phyloP scores from a whole-genome alignment of 2,888 invertebrate genomes.

The Neocrepidodera transversa region DNA sequence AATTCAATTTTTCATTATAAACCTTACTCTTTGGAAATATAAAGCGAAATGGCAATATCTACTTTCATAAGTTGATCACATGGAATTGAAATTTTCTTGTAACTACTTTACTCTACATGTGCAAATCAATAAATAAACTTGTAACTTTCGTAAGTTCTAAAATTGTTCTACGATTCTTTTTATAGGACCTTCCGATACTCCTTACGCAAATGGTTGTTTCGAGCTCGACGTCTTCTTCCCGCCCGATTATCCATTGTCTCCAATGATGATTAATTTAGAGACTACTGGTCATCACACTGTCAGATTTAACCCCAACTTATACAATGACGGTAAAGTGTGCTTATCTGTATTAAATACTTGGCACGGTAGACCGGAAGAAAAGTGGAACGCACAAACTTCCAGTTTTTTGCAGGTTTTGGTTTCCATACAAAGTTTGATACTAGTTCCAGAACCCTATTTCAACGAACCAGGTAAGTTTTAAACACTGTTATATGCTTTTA shows the following conservation, averaged over 20 bases:
- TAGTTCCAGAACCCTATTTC: slow-evolving; percentile 93
- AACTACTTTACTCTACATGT: too few relatives aligned
- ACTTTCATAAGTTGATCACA: too few relatives aligned
- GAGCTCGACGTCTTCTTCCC: slow-evolving; percentile 91
- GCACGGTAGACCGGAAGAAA: slow-evolving; percentile 96
- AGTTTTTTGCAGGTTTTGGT: slow-evolving; percentile 93
- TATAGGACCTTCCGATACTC: slow-evolving; percentile 84
- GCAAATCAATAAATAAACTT: too few relatives aligned
- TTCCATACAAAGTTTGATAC: slow-evolving; percentile 89
- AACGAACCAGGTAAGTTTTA: slow-evolving; percentile 80
- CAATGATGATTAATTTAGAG: slow-evolving; percentile 90
- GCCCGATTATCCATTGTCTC: slow-evolving; percentile 72
- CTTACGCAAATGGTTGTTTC: slow-evolving; percentile 91
- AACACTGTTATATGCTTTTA: background rate
- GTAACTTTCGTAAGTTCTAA: too few relatives aligned
- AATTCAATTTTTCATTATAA: too few relatives aligned
- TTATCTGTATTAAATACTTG: slow-evolving; percentile 95
- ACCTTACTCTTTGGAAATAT: too few relatives aligned
- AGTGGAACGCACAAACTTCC: slow-evolving; percentile 96
- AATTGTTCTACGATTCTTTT: too few relatives aligned
- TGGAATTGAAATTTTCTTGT: too few relatives aligned
- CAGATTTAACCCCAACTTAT: slow-evolving; percentile 91
- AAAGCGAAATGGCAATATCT: too few relatives aligned
- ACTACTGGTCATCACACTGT: slow-evolving; percentile 89
- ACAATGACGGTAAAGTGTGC: slow-evolving; percentile 95